These are phyloP conservation scores for Okamejei kenojei DNA, from an alignment of 2,797 vertebrate genomes.

Conservation along the genomic window DNA sequence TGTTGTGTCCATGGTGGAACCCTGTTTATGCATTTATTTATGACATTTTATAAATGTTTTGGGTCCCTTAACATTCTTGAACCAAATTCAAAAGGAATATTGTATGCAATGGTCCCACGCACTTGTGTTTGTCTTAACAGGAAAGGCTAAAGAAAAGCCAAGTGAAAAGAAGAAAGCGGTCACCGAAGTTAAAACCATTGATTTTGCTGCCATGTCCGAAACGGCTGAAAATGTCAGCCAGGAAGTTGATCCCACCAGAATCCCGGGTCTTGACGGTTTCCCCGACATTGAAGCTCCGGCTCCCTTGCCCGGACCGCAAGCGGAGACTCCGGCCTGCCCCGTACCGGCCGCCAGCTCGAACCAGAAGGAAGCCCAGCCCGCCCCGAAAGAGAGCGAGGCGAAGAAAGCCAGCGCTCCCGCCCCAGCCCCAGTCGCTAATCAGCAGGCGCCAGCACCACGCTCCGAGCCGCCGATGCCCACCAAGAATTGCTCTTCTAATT, in stretches of 20 bases:
- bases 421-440: background rate
- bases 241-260: background rate
- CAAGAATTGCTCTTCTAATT: background rate
- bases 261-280: conserved; percentile 30
- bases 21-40: background rate
- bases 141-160: background rate
- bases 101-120: background rate
- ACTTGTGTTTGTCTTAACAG: conserved; percentile 18
- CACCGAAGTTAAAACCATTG: background rate
- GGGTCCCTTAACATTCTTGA: background rate
- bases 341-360: background rate
- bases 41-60: background rate
- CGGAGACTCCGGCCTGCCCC: background rate
- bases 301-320: background rate
- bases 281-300: background rate
- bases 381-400: background rate
- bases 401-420: background rate
- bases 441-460: background rate
- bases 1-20: background rate
- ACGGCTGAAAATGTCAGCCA: background rate
- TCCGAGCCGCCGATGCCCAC: background rate
- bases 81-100: background rate
- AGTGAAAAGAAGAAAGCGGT: background rate
- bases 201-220: background rate
- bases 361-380: background rate